phyloP scores from a whole-genome alignment of 2,888 invertebrate genomes.

The Meta bourneti region DNA sequence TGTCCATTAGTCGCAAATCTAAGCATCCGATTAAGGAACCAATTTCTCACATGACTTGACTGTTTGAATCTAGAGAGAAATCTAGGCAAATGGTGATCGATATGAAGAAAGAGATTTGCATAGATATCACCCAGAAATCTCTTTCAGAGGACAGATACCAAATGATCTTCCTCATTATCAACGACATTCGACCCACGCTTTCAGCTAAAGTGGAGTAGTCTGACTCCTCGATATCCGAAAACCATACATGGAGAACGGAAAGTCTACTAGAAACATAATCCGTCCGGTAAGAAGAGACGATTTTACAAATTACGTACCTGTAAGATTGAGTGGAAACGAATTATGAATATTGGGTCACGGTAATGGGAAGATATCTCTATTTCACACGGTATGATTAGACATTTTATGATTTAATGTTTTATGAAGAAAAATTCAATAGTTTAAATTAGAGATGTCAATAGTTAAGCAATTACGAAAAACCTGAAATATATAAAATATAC shows the following conservation, averaged over 20 bases:
- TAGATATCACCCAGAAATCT: not conserved
- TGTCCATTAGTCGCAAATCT: not conserved
- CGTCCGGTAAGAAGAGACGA: not conserved
- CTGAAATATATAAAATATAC: too few relatives aligned
- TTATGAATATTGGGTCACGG: too few relatives aligned
- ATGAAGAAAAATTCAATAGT: too few relatives aligned
- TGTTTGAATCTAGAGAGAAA: not conserved
- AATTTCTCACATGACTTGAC: not conserved
- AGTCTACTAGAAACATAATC: not conserved
- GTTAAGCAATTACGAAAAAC: too few relatives aligned
- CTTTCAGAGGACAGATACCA: not conserved
- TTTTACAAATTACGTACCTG: constrained; percentile 22
- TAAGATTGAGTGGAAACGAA: not conserved
- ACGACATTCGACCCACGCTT: not conserved
- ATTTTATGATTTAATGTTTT: too few relatives aligned
- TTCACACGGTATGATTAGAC: too few relatives aligned
- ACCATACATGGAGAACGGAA: constrained; percentile 3
- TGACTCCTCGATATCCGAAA: not conserved
- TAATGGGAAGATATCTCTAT: too few relatives aligned
- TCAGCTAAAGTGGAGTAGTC: not conserved
- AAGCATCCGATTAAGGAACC: not conserved
- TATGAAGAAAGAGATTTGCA: not conserved
- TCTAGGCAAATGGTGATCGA: not conserved
- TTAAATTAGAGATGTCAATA: too few relatives aligned
- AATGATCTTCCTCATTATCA: constrained; percentile 22